Conservation (phyloP, 2,888 invertebrate species). For the Eupithecia pulchellata region DNA sequence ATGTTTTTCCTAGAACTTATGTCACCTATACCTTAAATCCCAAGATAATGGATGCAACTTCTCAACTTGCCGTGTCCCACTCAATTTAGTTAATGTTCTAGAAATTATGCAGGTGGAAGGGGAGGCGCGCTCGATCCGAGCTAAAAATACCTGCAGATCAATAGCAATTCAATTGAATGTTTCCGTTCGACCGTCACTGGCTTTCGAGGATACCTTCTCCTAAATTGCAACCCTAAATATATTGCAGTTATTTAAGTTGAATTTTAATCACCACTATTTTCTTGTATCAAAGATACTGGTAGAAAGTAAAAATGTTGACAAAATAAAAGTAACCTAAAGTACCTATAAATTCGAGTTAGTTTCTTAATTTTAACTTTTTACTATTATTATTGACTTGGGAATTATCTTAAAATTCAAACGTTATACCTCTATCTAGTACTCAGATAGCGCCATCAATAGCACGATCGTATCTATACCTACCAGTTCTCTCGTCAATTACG, state of each 20-base stretch:
- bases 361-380: background rate
- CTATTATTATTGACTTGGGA: too few species aligned
- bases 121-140: slow-evolving; percentile 18
- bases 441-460: too few species aligned
- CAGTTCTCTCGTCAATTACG: background rate
- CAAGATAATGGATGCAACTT: slow-evolving; percentile 6
- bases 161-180: slow-evolving; percentile 19
- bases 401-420: background rate
- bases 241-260: background rate
- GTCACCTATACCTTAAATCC: background rate
- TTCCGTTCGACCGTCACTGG: slow-evolving; percentile 7
- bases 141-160: slow-evolving; percentile 29
- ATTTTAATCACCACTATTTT: background rate
- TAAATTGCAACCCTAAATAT: background rate
- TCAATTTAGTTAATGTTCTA: slow-evolving; percentile 33
- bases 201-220: background rate
- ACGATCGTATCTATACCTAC: background rate
- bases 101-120: slow-evolving; percentile 31
- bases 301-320: background rate
- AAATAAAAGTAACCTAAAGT: background rate
- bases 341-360: background rate
- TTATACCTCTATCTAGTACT: background rate
- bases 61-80: slow-evolving; percentile 17
- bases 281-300: background rate
- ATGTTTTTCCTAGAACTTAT: background rate